Conservation (phyloP, 2,797 vertebrate species). For the Triplophysa yarkandensis region DNA sequence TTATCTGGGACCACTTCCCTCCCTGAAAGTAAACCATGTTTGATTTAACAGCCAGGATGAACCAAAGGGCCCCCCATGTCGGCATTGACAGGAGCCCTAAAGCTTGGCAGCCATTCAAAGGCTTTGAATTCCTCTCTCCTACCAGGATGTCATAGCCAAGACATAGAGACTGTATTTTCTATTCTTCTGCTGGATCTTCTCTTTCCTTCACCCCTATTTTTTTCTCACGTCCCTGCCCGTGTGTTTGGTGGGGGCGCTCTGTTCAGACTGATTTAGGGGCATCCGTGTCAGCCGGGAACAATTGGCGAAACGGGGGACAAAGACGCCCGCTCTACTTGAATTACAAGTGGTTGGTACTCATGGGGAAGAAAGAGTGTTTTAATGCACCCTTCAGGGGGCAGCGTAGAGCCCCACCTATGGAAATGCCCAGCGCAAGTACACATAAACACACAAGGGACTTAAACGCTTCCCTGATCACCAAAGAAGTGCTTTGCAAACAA, state of each 20-base stretch:
- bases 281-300: constrained; percentile 57
- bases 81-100: constrained; percentile 48
- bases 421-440: constrained; percentile 44
- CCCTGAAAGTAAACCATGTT: constrained; percentile 46
- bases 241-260: constrained; percentile 56
- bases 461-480: constrained; percentile 30
- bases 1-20: constrained; percentile 29
- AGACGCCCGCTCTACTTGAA: constrained; percentile 66
- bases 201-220: constrained; percentile 51
- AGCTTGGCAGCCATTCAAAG: constrained; percentile 62
- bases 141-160: constrained; percentile 57
- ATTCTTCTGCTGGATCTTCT: constrained; percentile 57
- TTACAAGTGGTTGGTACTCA: constrained; percentile 72
- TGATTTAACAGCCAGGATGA: constrained; percentile 48
- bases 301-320: constrained; percentile 57
- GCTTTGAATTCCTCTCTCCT: constrained; percentile 57
- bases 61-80: constrained; percentile 54
- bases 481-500: constrained; percentile 54
- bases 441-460: constrained; percentile 21
- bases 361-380: constrained; percentile 71
- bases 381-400: constrained; percentile 69
- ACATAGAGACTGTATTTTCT: constrained; percentile 60
- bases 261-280: constrained; percentile 54
- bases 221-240: constrained; percentile 53
- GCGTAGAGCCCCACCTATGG: constrained; percentile 64